phyloP scores from a whole-genome alignment of 2,888 invertebrate genomes.

The Drosophila maculinotata region DNA sequence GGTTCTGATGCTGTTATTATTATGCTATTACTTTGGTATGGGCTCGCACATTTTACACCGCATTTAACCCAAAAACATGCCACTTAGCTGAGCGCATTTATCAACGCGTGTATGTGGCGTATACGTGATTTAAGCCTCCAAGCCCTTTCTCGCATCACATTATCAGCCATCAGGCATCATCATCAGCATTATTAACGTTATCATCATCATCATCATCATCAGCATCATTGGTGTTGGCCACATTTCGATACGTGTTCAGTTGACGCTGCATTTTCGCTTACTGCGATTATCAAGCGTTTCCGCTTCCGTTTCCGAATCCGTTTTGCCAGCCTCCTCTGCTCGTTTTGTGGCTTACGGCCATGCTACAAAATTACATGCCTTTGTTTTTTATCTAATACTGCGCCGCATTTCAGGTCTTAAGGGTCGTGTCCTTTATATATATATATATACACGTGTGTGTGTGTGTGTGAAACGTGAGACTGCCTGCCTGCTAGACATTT shows the following conservation, averaged over 20 bases:
- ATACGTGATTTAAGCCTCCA: conserved; percentile 67
- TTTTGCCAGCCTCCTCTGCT: conserved; percentile 32
- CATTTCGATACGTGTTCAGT: conserved; percentile 61
- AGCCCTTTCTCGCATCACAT: conserved; percentile 30
- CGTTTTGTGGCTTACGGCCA: conserved; percentile 70
- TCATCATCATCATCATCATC: conserved; percentile 25
- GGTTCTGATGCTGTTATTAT: conserved; percentile 41
- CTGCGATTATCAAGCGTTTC: conserved; percentile 75
- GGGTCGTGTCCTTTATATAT: conserved; percentile 32
- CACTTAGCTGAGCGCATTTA: conserved; percentile 68
- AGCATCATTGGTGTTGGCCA: conserved; percentile 26
- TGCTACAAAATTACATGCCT: conserved; percentile 70
- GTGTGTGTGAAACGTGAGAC: conserved; percentile 36
- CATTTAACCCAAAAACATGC: conserved; percentile 73
- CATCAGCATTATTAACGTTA: conserved; percentile 32
- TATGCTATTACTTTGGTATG: conserved; percentile 50
- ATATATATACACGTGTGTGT: conserved; percentile 8
- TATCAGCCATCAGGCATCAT: conserved; percentile 56
- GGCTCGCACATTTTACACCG: conserved; percentile 61
- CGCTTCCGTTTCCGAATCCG: conserved; percentile 62
- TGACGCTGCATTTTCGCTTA: conserved; percentile 72
- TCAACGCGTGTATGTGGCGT: conserved; percentile 56
- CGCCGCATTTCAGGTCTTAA: conserved; percentile 61
- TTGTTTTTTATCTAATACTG: conserved; percentile 75
- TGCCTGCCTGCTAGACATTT: conserved; percentile 45